phyloP scores from a whole-genome alignment of 2,113 vertebrate species.

The Scolopax mira region DNA sequence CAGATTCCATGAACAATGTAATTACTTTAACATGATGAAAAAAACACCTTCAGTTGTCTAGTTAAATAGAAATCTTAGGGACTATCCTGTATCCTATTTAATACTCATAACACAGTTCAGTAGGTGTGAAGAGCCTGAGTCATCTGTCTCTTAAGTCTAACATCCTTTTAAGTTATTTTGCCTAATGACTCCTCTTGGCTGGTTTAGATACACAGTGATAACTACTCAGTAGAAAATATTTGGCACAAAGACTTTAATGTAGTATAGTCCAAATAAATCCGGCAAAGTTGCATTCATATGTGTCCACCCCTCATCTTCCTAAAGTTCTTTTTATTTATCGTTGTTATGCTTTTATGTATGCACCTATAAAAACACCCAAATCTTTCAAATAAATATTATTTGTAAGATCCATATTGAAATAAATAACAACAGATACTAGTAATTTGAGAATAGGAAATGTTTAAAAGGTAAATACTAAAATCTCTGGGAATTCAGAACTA shows the following conservation, averaged over 20 bases:
- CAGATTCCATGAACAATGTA: background rate
- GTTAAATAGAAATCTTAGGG: background rate
- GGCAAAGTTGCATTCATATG: background rate
- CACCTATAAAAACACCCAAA: background rate
- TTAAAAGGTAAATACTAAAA: background rate
- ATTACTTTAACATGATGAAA: background rate
- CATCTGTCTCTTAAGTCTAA: background rate
- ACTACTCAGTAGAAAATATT: background rate
- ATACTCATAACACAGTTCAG: background rate
- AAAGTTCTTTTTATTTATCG: background rate
- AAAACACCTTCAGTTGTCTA: background rate
- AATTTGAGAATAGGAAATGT: background rate
- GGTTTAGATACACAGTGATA: background rate
- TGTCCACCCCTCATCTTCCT: background rate
- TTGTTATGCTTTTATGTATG: background rate
- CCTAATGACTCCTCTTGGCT: background rate
- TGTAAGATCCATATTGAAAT: background rate
- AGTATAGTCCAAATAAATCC: background rate
- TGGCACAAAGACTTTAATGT: background rate
- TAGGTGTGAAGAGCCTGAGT: background rate
- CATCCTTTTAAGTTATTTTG: background rate
- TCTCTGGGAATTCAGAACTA: background rate
- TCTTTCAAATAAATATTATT: background rate
- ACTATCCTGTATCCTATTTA: background rate
- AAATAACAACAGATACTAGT: background rate